These are phyloP conservation scores for Nomia melanderi DNA, from an alignment of 1,140 invertebrate genomes.

Conservation along the genomic window DNA sequence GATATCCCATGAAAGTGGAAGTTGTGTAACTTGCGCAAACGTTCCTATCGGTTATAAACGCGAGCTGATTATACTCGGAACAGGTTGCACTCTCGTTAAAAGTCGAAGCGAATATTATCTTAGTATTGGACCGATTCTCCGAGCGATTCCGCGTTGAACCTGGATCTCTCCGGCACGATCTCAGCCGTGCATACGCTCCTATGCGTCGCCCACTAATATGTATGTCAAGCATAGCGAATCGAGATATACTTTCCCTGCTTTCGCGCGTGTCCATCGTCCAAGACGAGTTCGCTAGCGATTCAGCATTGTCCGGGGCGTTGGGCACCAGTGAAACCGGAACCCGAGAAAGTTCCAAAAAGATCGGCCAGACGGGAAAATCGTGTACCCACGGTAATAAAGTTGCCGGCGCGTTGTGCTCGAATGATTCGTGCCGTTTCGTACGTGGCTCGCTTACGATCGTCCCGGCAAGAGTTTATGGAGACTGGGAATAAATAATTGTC, in stretches of 20 bases:
- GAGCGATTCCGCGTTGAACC: neutral
- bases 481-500: too few species aligned
- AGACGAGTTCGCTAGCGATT: conserved; percentile 40
- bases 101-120: too few species aligned
- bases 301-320: conserved; percentile 47
- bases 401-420: neutral
- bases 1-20: too few species aligned
- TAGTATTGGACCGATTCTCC: too few species aligned
- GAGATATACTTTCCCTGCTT: conserved; percentile 68
- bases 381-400: too few species aligned
- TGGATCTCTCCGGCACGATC: neutral
- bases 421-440: neutral
- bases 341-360: conserved; percentile 60
- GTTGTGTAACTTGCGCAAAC: too few species aligned
- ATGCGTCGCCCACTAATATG: conserved; percentile 44
- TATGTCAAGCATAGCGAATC: conserved; percentile 56
- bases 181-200: conserved; percentile 3
- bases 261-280: conserved; percentile 54
- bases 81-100: too few species aligned
- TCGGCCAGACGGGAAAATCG: conserved; percentile 29
- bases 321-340: conserved; percentile 59
- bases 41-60: too few species aligned
- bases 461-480: neutral
- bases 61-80: too few species aligned
- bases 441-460: too few species aligned